These are phyloP conservation scores for Carcina quercana DNA, from an alignment of 2,888 invertebrate species.

Conservation along the genomic window DNA sequence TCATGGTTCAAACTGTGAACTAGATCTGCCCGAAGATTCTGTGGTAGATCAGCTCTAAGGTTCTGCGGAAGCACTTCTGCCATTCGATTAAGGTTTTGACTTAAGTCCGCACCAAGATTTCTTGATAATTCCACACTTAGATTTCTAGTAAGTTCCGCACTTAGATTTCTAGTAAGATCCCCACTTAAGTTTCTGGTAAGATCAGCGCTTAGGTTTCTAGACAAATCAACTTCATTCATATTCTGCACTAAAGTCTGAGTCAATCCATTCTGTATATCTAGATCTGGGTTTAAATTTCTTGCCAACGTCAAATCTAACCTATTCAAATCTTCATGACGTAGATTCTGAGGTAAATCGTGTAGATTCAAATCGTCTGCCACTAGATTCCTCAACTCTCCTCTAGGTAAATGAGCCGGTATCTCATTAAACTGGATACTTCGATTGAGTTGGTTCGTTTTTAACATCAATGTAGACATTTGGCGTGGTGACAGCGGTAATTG, in stretches of 20 bases:
- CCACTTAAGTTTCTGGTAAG: slow-evolving; percentile 40
- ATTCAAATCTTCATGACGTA: slow-evolving; percentile 27
- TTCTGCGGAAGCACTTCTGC: slow-evolving; percentile 31
- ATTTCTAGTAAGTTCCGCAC: no score
- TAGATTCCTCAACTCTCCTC: no score
- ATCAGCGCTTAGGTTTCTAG: slow-evolving; percentile 21
- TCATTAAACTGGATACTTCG: slow-evolving; percentile 50
- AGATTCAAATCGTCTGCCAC: slow-evolving; percentile 38
- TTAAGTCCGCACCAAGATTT: no score
- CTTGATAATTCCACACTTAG: no score
- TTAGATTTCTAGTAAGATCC: no score
- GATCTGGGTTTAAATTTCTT: slow-evolving; percentile 25
- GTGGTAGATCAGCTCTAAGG: slow-evolving; percentile 28
- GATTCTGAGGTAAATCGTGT: slow-evolving; percentile 37
- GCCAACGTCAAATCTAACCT: slow-evolving; percentile 33
- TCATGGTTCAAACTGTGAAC: slow-evolving; percentile 42
- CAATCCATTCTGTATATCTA: slow-evolving; percentile 25
- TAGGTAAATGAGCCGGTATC: slow-evolving; percentile 46
- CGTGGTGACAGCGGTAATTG: slow-evolving; percentile 56
- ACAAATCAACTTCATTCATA: slow-evolving; percentile 21
- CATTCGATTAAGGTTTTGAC: no score
- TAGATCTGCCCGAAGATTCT: slow-evolving; percentile 27
- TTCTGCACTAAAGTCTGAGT: slow-evolving; percentile 21
- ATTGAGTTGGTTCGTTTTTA: slow-evolving; percentile 51
- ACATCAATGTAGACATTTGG: slow-evolving; percentile 60